Evolutionary conservation across 2,113 vertebrate species (phyloP).

Genomic region (Malurus elegans): DNA sequence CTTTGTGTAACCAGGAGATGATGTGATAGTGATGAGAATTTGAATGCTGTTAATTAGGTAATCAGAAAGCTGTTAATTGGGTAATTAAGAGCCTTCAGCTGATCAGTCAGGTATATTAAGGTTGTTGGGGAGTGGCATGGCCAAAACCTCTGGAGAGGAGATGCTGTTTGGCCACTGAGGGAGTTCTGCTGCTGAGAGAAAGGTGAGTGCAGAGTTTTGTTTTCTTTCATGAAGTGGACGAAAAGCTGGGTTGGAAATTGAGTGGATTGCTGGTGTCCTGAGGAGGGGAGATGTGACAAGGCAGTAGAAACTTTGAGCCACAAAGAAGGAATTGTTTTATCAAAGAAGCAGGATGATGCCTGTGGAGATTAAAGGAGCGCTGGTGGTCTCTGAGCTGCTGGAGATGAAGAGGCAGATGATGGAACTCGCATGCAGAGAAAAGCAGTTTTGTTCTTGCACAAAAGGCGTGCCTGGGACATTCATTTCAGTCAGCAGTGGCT

Average conservation of each 20-base stretch:
- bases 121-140: not conserved
- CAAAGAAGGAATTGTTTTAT: not conserved
- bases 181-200: not conserved
- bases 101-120: not conserved
- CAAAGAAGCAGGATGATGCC: not conserved
- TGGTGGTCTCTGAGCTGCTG: not conserved
- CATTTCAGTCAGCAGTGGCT: not conserved
- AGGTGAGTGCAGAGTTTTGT: not conserved
- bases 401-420: not conserved
- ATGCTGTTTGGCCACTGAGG: not conserved
- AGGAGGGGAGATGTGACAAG: not conserved
- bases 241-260: not conserved
- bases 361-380: not conserved
- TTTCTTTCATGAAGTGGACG: not conserved
- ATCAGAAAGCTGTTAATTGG: not conserved
- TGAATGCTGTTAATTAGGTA: not conserved
- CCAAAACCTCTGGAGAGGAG: fast-evolving
- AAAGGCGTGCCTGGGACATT: not conserved
- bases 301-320: not conserved
- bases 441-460: not conserved
- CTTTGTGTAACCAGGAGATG: not conserved
- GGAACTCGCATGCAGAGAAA: not conserved
- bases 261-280: not conserved
- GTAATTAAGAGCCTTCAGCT: not conserved
- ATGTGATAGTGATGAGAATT: not conserved